A percentile compares a stretch with the other conserved stretches of the same genome.
Conservation (phyloP, 2,888 invertebrate genomes). For the Drosophila mimetica region DNA sequence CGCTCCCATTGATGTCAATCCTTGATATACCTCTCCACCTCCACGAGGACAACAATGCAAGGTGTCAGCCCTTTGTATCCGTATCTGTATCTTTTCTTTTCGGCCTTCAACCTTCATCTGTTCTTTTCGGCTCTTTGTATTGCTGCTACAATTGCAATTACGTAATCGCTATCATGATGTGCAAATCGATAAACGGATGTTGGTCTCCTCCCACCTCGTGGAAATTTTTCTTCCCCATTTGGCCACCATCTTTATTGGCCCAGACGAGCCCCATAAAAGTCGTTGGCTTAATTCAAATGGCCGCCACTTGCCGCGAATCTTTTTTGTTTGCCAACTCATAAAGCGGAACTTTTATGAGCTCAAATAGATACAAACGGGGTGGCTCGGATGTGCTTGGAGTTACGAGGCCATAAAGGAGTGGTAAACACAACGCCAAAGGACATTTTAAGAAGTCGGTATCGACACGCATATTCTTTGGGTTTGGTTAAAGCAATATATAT, state of each 20-base stretch:
- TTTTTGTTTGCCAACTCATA: slow-evolving; percentile 62
- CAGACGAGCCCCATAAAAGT: slow-evolving; percentile 58
- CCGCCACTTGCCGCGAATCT: slow-evolving; percentile 53
- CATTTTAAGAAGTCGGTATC: slow-evolving; percentile 2
- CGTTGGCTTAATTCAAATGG: slow-evolving; percentile 73
- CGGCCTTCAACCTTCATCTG: slow-evolving; percentile 18
- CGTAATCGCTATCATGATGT: slow-evolving; percentile 57
- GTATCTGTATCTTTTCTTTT: slow-evolving; percentile 22
- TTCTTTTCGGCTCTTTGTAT: slow-evolving; percentile 21
- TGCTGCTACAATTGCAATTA: slow-evolving; percentile 68
- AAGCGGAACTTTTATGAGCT: slow-evolving; percentile 46
- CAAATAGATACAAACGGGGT: slow-evolving; percentile 21
- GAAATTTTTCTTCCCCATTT: slow-evolving; percentile 6
- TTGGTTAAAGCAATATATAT: no score
- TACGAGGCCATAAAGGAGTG: slow-evolving; percentile 8
- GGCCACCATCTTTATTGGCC: slow-evolving; percentile 59
- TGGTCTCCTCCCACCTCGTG: neutral
- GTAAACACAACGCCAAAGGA: slow-evolving; percentile 11
- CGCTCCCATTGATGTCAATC: slow-evolving; percentile 50
- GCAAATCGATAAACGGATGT: slow-evolving; percentile 64
- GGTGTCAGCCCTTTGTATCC: slow-evolving; percentile 34
- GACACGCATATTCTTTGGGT: neutral
- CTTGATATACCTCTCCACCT: slow-evolving; percentile 29
- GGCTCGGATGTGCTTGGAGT: slow-evolving; percentile 6
- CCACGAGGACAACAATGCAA: slow-evolving; percentile 29